Evolutionary conservation across 2,113 vertebrate genomes (phyloP), one percentile per base, ranked within the genome.

Genomic region (Aleadryas rufinucha): DNA sequence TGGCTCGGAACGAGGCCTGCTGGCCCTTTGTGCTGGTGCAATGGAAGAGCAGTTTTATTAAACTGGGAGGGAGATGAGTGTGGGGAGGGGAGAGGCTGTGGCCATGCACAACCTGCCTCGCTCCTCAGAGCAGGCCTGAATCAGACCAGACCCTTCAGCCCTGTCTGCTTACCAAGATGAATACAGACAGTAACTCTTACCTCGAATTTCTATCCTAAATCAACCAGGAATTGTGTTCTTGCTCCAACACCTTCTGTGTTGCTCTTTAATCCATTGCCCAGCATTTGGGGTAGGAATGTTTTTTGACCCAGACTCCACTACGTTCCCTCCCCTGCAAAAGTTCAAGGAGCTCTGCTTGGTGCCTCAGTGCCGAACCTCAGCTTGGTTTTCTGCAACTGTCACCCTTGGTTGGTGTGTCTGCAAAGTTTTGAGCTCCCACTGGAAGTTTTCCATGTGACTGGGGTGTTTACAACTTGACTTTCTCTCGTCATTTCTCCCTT

Each of bases 71-170:
- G n/a, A 39, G 72, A 14, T 14, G 49, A 10, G 65, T 35, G 31
- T 1, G 18, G 49, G 31, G 71, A 27, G 35, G 49, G 7, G 16
- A 35, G 59, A 15, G 47, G 35, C 31, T 0, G 0, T 10, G 69
- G 54, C 64, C 6, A 0, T 11, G 44, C 33, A 6, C 64, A 37
- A 2, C 42, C 60, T 59, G 23, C 24, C 33, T 17, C 0, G 0
- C 12, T 37, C 37, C 26, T 33, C 49, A 16, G 53, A 1, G 4
- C 23, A 28, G 23, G 63, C 33, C 21, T 54, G 18, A 8, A 6
- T 27, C 72, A 50, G 9, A 26, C 8, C 44, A 50, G 28, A 9
- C 35, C 20, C 42, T 69, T 31, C 31, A 76, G 33, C n/a, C 37
- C 22, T 64, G 50, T 50, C 22, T 22, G 1, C 54, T 35, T 31